phyloP scores from a whole-genome alignment of 2,113 vertebrate genomes.

The Pygoscelis adeliae region DNA sequence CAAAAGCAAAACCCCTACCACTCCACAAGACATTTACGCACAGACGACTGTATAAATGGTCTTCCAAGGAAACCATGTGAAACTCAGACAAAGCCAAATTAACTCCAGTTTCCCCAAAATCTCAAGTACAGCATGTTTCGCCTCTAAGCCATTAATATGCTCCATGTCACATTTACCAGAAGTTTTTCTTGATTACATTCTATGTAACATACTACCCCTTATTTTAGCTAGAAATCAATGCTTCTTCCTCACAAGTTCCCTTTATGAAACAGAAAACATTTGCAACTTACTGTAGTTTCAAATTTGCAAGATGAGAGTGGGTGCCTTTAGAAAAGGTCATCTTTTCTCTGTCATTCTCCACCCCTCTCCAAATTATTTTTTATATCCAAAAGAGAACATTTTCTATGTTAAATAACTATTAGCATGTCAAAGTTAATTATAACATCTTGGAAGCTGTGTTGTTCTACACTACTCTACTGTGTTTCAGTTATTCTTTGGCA shows the following conservation, averaged over 20 bases:
- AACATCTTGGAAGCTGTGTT: background rate
- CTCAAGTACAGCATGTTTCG: background rate
- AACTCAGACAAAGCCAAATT: background rate
- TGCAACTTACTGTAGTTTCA: background rate
- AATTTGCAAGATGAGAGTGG: background rate
- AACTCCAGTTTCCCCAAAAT: background rate
- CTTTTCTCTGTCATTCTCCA: background rate
- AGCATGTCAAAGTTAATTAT: background rate
- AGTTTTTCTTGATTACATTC: background rate
- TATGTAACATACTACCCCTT: background rate
- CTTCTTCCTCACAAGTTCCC: background rate
- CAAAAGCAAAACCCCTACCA: background rate
- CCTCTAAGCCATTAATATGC: background rate
- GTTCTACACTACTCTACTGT: background rate
- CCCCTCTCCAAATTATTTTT: background rate
- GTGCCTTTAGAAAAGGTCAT: background rate
- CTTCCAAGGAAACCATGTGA: background rate
- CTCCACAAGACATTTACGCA: background rate
- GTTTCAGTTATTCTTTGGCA: background rate
- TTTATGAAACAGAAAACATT: background rate
- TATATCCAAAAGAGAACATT: background rate
- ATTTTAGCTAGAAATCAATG: background rate
- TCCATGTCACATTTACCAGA: background rate
- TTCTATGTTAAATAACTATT: background rate
- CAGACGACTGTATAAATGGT: background rate